Base-by-base conservation (phyloP, 2,888 invertebrate species). In the Vanessa cardui region DNA sequence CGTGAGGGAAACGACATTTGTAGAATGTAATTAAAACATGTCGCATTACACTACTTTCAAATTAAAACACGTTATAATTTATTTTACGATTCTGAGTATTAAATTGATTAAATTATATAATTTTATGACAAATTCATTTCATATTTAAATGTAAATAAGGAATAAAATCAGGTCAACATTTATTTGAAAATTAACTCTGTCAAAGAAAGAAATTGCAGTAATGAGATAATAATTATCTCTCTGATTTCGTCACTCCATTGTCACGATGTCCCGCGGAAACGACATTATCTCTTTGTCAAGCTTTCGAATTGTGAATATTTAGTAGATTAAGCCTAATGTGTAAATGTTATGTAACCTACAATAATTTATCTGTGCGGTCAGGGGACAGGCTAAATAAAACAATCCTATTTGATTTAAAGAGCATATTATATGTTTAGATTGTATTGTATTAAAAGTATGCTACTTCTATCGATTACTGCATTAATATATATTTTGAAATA, bases 181-280 rank as follows among this genome's bases (percentile, higher is more conserved):
- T 62, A 68, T 70, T 70, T 69, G 56, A 64, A 69, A 62, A 68
- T 67, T 61, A 47, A 58, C 64, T 50, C 7, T 45, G 52, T 61
- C 66, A 56, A 50, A 50, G 61, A 64, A 67, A 62, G 68, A 66
- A 60, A 65, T 75, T 74, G 75, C 74, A 80, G 71, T 73, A 76
- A 71, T 72, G 73, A 78, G 81, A 84, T 84, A 87, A 88, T 87
- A 87, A 88, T 87, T 85, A 86, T 80, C 75, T 76, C 68, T 68
- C 72, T 74, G 70, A 75, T 86, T 82, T 82, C 76, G 83, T 76
- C 86, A 88, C 71, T 61, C 61, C 69, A 77, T 79, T 84, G 84
- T 87, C 87, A 87, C 85, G 87, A 86, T 77, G 82, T 69, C 80
- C 79, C 82, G 74, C 77, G 72, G 71, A 66, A 76, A 80, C 82